Conservation (phyloP, 2,797 vertebrate genomes). For the Pangasius sanitwongsei region DNA sequence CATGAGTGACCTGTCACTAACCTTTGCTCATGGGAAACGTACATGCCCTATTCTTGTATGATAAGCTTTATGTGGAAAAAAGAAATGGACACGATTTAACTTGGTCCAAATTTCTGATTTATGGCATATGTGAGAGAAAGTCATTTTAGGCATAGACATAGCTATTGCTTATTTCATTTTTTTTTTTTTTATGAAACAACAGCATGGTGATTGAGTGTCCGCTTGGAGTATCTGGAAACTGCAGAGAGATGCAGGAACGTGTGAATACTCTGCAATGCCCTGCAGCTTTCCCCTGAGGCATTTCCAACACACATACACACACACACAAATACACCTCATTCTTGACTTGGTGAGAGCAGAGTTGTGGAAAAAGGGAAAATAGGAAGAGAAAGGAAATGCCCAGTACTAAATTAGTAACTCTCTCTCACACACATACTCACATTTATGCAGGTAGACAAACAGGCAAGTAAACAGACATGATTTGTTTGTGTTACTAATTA, state of each 20-base stretch:
- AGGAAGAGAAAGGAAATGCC: background rate
- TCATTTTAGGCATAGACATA: background rate
- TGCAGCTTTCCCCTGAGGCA: constrained; percentile 16
- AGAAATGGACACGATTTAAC: background rate
- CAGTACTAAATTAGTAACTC: background rate
- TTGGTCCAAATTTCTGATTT: background rate
- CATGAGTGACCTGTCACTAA: constrained; percentile 16
- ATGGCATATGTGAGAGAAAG: background rate
- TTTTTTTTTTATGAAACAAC: background rate
- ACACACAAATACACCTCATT: background rate
- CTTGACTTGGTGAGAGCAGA: background rate
- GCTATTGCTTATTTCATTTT: background rate
- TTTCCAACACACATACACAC: constrained; percentile 13
- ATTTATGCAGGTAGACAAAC: background rate
- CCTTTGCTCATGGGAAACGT: constrained; percentile 21
- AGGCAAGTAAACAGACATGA: background rate
- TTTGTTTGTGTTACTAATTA: constrained; percentile 10
- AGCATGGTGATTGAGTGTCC: background rate
- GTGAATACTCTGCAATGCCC: constrained; percentile 14
- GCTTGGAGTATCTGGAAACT: constrained; percentile 27
- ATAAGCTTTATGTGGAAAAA: background rate
- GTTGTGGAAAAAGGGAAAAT: background rate
- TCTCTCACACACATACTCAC: background rate
- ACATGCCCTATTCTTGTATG: background rate
- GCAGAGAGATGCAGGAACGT: constrained; percentile 20